Conservation (phyloP, 2,113 vertebrate genomes). For the Serinus canaria region DNA sequence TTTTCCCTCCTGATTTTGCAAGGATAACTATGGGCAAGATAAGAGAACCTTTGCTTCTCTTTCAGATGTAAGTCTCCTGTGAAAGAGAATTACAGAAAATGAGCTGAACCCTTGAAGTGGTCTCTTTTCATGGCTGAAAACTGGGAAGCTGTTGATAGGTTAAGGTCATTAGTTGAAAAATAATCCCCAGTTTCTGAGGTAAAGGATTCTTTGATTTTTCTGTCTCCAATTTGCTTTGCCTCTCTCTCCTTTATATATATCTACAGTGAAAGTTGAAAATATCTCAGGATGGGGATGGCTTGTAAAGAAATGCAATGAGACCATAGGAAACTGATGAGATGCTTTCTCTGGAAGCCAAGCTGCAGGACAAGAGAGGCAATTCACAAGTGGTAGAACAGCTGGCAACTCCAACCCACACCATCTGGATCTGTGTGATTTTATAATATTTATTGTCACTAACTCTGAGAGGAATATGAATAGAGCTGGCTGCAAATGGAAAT, state of each 20-base stretch:
- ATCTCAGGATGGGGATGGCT: constrained; percentile 7
- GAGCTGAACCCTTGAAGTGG: neutral
- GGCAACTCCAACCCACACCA: constrained; percentile 44
- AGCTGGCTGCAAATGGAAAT: constrained; percentile 46
- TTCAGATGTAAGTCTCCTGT: neutral
- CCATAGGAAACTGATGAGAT: neutral
- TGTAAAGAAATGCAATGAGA: constrained; percentile 1
- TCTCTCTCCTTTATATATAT: neutral
- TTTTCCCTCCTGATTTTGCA: neutral
- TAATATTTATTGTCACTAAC: constrained; percentile 57
- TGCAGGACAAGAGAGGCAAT: constrained; percentile 49
- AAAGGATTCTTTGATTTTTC: constrained; percentile 20
- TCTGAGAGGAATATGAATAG: constrained; percentile 53
- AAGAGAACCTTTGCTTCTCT: neutral
- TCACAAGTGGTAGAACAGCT: constrained; percentile 14
- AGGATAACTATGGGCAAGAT: neutral
- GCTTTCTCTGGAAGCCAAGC: constrained; percentile 21
- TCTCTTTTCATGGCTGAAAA: neutral
- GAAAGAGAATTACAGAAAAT: neutral
- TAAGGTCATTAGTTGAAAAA: constrained; percentile 8
- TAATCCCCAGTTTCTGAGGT: neutral
- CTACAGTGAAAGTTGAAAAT: constrained; percentile 7
- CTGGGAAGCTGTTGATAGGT: neutral
- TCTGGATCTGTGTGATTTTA: constrained; percentile 52
- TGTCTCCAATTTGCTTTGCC: neutral